phyloP scores from a whole-genome alignment of 2,797 vertebrate genomes.

The Dromococcyx pavoninus region DNA sequence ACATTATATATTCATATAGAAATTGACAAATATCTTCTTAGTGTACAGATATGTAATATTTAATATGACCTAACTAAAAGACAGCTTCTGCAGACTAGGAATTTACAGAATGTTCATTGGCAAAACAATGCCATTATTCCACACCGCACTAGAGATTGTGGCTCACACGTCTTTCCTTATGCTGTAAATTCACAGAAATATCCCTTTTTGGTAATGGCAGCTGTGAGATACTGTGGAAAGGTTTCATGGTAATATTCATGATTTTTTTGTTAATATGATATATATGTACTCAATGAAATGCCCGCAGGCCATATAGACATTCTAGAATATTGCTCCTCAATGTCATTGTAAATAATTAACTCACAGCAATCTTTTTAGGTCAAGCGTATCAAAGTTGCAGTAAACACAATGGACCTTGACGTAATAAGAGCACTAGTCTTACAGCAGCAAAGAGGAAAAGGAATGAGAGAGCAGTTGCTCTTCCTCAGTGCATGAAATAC shows the following conservation, averaged over 20 bases:
- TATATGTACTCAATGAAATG: background rate
- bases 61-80: background rate
- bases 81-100: background rate
- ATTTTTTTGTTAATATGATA: background rate
- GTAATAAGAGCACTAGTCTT: conserved; percentile 20
- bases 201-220: background rate
- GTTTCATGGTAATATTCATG: background rate
- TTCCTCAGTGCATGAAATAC: background rate
- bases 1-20: background rate
- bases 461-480: background rate
- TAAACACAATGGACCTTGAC: background rate
- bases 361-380: conserved; percentile 34
- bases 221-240: background rate
- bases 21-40: background rate
- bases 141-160: background rate
- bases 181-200: background rate
- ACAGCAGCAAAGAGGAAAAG: background rate
- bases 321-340: background rate
- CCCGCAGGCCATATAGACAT: background rate
- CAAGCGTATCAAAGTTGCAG: conserved; percentile 28
- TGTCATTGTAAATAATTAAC: conserved; percentile 41
- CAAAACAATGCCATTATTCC: background rate
- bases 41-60: background rate
- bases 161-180: background rate
- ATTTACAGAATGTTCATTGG: background rate